phyloP scores from a whole-genome alignment of 2,113 vertebrate species.

The Cephalophus harveyi region DNA sequence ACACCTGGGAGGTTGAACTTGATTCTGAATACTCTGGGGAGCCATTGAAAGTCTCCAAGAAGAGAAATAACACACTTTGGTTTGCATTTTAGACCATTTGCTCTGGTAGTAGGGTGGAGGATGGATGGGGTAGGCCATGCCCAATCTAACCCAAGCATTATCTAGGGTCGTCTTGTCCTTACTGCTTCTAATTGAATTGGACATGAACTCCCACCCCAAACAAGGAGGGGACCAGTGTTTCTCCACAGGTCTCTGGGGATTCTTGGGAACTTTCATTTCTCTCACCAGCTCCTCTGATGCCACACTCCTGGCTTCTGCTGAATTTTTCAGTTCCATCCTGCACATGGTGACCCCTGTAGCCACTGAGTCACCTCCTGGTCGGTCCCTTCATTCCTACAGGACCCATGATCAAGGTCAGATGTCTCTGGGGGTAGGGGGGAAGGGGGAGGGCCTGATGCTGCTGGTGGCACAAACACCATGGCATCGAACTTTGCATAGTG shows the following conservation, averaged over 20 bases:
- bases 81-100: neutral
- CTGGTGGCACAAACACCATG: neutral
- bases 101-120: neutral
- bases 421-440: neutral
- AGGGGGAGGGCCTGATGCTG: too few relatives aligned
- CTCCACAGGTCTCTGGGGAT: neutral
- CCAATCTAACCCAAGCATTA: neutral
- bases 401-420: neutral
- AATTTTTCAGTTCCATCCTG: neutral
- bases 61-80: neutral
- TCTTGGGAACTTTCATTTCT: neutral
- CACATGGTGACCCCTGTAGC: neutral
- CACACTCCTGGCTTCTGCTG: neutral
- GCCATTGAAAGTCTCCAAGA: neutral
- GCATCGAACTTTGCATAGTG: neutral
- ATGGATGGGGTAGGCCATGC: neutral
- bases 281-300: neutral
- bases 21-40: neutral
- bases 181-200: neutral
- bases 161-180: neutral
- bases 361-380: neutral
- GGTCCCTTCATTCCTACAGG: neutral
- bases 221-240: neutral
- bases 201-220: neutral
- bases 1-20: neutral